Evolutionary conservation across 2,888 invertebrate genomes (phyloP).

Genomic region (Anticlea derivata): DNA sequence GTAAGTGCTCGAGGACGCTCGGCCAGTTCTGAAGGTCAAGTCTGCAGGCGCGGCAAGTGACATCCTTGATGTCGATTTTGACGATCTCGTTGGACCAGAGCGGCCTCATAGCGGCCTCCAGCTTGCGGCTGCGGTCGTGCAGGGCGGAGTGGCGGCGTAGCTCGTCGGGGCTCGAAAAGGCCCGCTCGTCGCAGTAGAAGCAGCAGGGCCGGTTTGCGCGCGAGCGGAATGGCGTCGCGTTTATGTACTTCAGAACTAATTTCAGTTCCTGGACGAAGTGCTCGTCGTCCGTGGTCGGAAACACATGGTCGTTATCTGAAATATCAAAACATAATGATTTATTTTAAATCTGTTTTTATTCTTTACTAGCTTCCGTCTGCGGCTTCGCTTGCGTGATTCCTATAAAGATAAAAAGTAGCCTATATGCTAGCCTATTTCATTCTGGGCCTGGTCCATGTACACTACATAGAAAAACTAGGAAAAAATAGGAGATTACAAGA

Average conservation of each 20-base stretch:
- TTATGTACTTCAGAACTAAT: slow-evolving; percentile 53
- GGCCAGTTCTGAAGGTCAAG: slow-evolving; percentile 48
- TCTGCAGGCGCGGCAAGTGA: slow-evolving; percentile 44
- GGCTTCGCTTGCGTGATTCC: too few relatives aligned
- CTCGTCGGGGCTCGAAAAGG: slow-evolving; percentile 10
- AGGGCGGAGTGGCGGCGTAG: too few relatives aligned
- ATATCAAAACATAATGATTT: background rate
- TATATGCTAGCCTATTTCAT: too few relatives aligned
- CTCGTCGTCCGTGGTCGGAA: slow-evolving; percentile 19
- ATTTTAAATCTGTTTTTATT: too few relatives aligned
- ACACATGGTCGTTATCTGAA: slow-evolving; percentile 3
- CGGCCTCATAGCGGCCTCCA: slow-evolving; percentile 58
- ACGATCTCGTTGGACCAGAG: slow-evolving; percentile 57
- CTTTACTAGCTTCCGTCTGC: too few relatives aligned
- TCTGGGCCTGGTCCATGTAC: too few relatives aligned
- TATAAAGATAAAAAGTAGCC: too few relatives aligned
- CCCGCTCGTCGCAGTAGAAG: slow-evolving; percentile 53
- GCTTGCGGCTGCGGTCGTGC: slow-evolving; percentile 45
- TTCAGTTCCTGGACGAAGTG: slow-evolving; percentile 53
- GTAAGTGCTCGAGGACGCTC: slow-evolving; percentile 57
- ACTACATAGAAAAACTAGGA: too few relatives aligned
- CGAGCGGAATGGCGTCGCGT: slow-evolving; percentile 60
- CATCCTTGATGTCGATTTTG: slow-evolving; percentile 55
- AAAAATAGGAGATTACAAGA: too few relatives aligned
- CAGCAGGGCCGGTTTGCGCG: slow-evolving; percentile 47